A percentile compares a stretch with the other conserved stretches of the same genome.
Evolutionary conservation across 1,140 invertebrate species (phyloP).

Genomic region (Oscheius sp.): DNA sequence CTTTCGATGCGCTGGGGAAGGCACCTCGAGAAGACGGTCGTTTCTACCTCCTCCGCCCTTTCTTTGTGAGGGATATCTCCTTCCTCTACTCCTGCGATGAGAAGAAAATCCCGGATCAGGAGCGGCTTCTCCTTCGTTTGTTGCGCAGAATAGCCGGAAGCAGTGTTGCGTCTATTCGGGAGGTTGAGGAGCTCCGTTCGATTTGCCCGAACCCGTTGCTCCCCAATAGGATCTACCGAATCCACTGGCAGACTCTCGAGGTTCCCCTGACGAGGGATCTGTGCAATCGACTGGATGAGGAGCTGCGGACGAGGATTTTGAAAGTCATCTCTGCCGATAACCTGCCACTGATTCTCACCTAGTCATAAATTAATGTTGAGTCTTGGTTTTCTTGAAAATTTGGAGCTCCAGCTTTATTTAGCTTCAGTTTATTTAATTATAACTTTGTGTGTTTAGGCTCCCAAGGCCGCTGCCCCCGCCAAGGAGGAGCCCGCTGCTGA

Average conservation of each 20-base stretch:
- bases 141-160: conserved; percentile 1
- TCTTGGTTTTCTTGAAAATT: neutral
- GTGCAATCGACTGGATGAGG: conserved; percentile 26
- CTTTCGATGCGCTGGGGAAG: neutral
- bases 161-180: neutral
- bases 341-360: conserved; percentile 26
- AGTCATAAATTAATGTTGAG: conserved; percentile 7
- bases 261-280: conserved; percentile 13
- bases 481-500: no score
- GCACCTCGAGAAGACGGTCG: no score
- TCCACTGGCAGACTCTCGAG: conserved; percentile 22
- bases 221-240: conserved; percentile 36
- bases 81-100: conserved; percentile 18
- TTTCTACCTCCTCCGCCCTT: conserved; percentile 23
- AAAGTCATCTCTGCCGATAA: neutral
- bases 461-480: conserved; percentile 13
- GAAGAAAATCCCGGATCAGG: neutral
- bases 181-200: conserved; percentile 17
- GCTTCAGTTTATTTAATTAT: neutral
- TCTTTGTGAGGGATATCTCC: conserved; percentile 29
- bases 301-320: conserved; percentile 6
- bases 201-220: conserved; percentile 30
- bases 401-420: neutral
- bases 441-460: conserved; percentile 4
- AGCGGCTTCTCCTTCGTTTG: conserved; percentile 3